These are phyloP conservation scores for Mesaphorura yosii DNA, from an alignment of 1,140 invertebrate genomes.

Conservation along the genomic window DNA sequence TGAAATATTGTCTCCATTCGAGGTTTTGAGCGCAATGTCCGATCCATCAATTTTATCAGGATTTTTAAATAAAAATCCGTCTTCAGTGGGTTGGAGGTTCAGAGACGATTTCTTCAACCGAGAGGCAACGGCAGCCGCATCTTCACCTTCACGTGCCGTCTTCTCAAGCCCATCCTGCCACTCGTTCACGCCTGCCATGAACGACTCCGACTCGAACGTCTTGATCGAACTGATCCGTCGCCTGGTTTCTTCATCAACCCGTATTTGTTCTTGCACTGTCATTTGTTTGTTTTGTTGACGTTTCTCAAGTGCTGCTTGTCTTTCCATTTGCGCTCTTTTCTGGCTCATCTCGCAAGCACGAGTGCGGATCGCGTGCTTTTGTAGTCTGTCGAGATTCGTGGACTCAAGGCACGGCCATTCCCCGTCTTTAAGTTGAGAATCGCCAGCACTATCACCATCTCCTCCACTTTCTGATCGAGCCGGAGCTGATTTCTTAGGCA, in stretches of 20 bases:
- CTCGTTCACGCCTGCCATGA: slow-evolving; percentile 13
- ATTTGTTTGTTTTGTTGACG: slow-evolving; percentile 26
- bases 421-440: too few species aligned
- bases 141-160: too few species aligned
- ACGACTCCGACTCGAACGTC: slow-evolving; percentile 10
- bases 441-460: too few species aligned
- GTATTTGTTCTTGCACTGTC: slow-evolving; percentile 25
- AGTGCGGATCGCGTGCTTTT: slow-evolving; percentile 6
- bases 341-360: slow-evolving; percentile 11
- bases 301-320: not conserved
- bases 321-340: slow-evolving; percentile 2
- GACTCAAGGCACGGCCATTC: slow-evolving; percentile 13
- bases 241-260: slow-evolving; percentile 21
- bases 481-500: slow-evolving; percentile 12
- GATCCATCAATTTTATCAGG: too few species aligned
- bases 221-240: slow-evolving; percentile 22
- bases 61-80: too few species aligned
- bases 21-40: too few species aligned
- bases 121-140: too few species aligned
- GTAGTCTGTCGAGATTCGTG: not conserved
- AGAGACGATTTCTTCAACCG: too few species aligned
- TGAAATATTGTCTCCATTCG: too few species aligned
- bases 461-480: too few species aligned
- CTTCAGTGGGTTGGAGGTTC: too few species aligned
- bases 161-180: slow-evolving; percentile 10